phyloP scores from a whole-genome alignment of 2,113 vertebrate species.

The Fulica atra region DNA sequence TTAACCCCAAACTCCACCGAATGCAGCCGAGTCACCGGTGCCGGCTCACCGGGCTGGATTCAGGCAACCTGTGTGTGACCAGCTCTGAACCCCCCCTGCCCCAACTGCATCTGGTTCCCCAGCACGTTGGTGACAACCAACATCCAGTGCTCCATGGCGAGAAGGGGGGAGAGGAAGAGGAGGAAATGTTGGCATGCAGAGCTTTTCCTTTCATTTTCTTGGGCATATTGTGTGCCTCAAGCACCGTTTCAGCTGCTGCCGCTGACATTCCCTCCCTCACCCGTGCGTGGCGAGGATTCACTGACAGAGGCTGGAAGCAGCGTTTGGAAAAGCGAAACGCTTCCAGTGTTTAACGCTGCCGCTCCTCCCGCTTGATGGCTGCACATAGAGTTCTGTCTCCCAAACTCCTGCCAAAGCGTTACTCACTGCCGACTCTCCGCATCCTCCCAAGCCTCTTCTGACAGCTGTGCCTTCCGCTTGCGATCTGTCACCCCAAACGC shows the following conservation, averaged over 20 bases:
- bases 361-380: neutral
- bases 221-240: neutral
- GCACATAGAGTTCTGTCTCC: neutral
- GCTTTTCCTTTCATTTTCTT: constrained; percentile 21
- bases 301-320: neutral
- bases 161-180: neutral
- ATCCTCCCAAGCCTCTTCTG: neutral
- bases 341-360: constrained; percentile 7
- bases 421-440: neutral
- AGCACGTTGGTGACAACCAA: neutral
- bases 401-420: neutral
- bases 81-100: neutral
- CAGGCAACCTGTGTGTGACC: neutral
- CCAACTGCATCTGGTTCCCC: neutral
- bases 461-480: neutral
- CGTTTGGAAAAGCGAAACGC: neutral
- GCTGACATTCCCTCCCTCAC: constrained; percentile 20
- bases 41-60: neutral
- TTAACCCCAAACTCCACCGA: neutral
- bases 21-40: neutral
- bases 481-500: neutral
- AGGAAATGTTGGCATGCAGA: neutral
- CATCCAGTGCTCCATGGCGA: neutral
- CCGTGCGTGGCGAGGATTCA: neutral
- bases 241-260: constrained; percentile 13